Evolutionary conservation across 2,113 vertebrate species (phyloP), one percentile per base, ranked within the genome.

Genomic region (Syrrhaptes paradoxus): DNA sequence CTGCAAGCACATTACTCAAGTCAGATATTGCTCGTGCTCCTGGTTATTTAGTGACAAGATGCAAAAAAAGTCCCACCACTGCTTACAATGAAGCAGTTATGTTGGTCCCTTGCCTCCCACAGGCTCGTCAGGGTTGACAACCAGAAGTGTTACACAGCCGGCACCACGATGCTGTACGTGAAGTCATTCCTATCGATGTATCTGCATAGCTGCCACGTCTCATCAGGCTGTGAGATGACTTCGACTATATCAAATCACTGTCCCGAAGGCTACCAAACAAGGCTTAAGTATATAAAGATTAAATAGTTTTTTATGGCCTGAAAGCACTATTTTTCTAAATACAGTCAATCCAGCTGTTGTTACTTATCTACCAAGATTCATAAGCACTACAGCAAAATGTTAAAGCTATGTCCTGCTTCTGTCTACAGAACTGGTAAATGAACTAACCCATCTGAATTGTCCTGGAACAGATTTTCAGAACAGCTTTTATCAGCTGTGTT

Each of bases 401-500:
- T 55, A 85, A 76, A 90, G 55, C 49, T 61, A 49, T 51, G 28
- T 66, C 51, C 85, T 76, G 49, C n/a, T 73, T 93, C 78, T 85
- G 51, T 49, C 72, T 80, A 49, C 7, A 2, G 17, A 88, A 58
- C 20, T 66, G 31, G 46, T 79, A 83, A 68, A 85, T 55, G 6
- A 96, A 77, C 14, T 41, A 63, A 95, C 61, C 61, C 68, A 80
- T 73, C 13, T 67, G 72, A 88, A 70, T 24, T 63, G 31, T 46
- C 46, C 63, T 77, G 48, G n/a, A 95, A 94, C 19, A 73, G 62
- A 83, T 75, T 91, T 85, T 68, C 81, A 15, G 24, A 75, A 75
- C 85, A 94, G 92, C 57, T 95, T 89, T 91, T 85, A 80, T 80
- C 82, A 94, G 85, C 67, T 85, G 82, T 46, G 43, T 26, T 88